These are phyloP conservation scores for Abramis brama DNA, from an alignment of 2,113 vertebrate species.

Conservation along the genomic window DNA sequence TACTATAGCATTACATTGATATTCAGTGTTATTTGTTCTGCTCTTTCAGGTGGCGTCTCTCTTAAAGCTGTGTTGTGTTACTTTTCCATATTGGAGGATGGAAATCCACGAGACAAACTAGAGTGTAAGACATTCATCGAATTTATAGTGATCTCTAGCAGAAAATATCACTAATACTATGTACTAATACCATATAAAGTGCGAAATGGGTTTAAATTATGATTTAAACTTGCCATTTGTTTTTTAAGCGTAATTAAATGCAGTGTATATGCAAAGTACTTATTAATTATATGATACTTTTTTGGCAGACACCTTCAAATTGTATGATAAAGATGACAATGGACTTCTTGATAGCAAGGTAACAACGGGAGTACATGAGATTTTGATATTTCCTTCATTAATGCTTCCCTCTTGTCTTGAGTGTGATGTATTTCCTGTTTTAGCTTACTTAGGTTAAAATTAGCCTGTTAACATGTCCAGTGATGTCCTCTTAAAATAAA, in stretches of 20 bases:
- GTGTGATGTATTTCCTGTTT: background rate
- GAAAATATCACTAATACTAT: background rate
- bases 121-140: slow-evolving; percentile 76
- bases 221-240: background rate
- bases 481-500: background rate
- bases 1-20: background rate
- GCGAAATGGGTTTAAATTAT: background rate
- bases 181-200: background rate
- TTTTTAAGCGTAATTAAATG: background rate
- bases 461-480: background rate
- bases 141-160: background rate
- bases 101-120: slow-evolving; percentile 85
- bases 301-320: slow-evolving; percentile 86
- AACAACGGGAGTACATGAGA: slow-evolving; percentile 50
- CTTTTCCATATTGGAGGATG: slow-evolving; percentile 89
- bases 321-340: slow-evolving; percentile 90
- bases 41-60: slow-evolving; percentile 73
- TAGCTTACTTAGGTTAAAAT: background rate
- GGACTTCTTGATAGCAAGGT: slow-evolving; percentile 88
- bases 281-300: slow-evolving; percentile 36
- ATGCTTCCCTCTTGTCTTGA: background rate
- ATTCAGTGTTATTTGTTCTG: slow-evolving; percentile 22
- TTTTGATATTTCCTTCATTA: background rate
- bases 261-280: background rate
- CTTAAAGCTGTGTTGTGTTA: slow-evolving; percentile 89